These are phyloP conservation scores for Thyatira batis DNA, from an alignment of 2,888 invertebrate species.

Conservation along the genomic window DNA sequence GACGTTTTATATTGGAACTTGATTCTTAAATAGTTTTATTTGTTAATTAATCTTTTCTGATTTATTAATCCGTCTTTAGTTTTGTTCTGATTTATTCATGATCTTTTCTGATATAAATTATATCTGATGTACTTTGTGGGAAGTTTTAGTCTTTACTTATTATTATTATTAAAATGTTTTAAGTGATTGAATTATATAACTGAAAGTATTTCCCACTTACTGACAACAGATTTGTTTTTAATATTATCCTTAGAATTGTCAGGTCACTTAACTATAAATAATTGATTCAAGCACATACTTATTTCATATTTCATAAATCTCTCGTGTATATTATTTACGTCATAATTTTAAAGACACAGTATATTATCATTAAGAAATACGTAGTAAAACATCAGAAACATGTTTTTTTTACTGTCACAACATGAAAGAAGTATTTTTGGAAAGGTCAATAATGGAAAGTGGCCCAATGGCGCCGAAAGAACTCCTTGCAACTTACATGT, in stretches of 20 bases:
- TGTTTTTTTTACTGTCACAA: conserved; percentile 39
- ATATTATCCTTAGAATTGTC: too few species aligned
- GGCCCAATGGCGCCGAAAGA: conserved; percentile 20
- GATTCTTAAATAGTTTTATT: neutral
- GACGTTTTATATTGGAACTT: neutral
- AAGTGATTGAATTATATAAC: too few species aligned
- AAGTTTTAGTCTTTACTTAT: too few species aligned
- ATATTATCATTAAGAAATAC: conserved; percentile 28
- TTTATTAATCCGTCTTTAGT: neutral
- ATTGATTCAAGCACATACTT: conserved; percentile 2
- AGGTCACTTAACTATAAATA: too few species aligned
- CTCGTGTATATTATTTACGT: conserved; percentile 29
- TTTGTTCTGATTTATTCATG: neutral
- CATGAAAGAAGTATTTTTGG: conserved; percentile 40
- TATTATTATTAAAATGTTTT: too few species aligned
- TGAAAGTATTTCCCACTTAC: too few species aligned
- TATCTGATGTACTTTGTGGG: too few species aligned
- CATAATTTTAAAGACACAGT: neutral
- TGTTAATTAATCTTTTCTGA: neutral
- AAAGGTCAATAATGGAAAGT: conserved; percentile 75
- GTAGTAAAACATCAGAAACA: conserved; percentile 35
- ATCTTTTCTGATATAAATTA: too few species aligned
- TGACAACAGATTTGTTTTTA: too few species aligned
- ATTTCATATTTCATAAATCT: conserved; percentile 12
- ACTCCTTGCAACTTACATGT: conserved; percentile 5